Evolutionary conservation across 2,113 vertebrate species (phyloP).

Genomic region (Hydrolagus affinis): DNA sequence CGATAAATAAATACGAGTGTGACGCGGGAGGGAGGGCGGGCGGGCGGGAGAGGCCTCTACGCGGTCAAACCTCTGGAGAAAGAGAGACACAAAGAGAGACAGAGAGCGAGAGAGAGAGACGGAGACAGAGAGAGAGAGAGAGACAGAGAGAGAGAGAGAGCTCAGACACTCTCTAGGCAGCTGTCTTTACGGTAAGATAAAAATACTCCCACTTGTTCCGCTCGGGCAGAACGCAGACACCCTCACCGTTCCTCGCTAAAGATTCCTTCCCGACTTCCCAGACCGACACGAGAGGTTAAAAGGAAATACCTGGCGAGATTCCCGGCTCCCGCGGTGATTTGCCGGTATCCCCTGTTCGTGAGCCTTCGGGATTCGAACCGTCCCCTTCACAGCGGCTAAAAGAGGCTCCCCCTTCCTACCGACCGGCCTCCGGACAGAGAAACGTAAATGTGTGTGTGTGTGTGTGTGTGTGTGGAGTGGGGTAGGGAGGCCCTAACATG

Average conservation of each 20-base stretch:
- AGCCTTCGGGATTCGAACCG: no score
- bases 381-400: no score
- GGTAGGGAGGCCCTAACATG: neutral
- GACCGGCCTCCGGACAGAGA: neutral
- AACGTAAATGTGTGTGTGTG: no score
- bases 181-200: neutral
- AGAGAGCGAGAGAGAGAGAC: neutral
- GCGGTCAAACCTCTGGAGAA: neutral
- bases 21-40: neutral
- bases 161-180: neutral
- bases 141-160: neutral
- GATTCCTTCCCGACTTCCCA: no score
- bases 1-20: no score
- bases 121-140: neutral
- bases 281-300: no score
- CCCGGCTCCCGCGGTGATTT: no score
- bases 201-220: slow-evolving; percentile 11
- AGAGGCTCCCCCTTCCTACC: no score
- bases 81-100: neutral
- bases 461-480: no score
- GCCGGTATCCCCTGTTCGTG: no score
- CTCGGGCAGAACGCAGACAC: neutral
- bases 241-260: no score
- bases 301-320: no score
- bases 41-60: neutral